A percentile compares a stretch with the other conserved stretches of the same genome.
phyloP scores from a whole-genome alignment of 2,888 invertebrate genomes.

The Nysson spinosus region DNA sequence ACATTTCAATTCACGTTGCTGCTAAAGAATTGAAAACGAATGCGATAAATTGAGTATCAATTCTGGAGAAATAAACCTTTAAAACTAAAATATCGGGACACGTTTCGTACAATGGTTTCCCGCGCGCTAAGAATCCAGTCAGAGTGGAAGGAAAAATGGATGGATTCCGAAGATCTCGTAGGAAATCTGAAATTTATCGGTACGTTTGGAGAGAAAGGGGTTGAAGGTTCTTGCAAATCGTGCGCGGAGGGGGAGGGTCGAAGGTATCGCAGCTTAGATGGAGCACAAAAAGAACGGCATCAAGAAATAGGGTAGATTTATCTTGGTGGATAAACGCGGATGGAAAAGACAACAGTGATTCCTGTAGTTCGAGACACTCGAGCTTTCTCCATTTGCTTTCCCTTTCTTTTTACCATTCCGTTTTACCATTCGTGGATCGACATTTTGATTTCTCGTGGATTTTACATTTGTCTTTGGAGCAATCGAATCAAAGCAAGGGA shows the following conservation, averaged over 20 bases:
- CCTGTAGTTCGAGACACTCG: slow-evolving; percentile 11
- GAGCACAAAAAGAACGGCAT: slow-evolving; percentile 23
- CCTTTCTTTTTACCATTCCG: not conserved
- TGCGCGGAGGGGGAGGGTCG: not conserved
- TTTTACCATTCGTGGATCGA: not conserved
- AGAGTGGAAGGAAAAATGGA: not conserved
- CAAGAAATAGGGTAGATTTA: slow-evolving; percentile 37
- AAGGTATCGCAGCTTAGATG: not conserved
- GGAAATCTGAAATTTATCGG: slow-evolving; percentile 7
- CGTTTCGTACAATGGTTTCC: no score
- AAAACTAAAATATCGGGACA: no score
- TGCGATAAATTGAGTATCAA: no score
- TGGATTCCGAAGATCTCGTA: not conserved
- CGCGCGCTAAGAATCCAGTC: not conserved
- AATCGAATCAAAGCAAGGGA: not conserved
- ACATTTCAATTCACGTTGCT: no score
- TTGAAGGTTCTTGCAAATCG: slow-evolving; percentile 22
- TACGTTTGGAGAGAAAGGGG: slow-evolving; percentile 9
- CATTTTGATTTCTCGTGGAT: not conserved
- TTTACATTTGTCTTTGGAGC: not conserved
- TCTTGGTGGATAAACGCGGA: slow-evolving; percentile 38
- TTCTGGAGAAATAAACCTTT: no score
- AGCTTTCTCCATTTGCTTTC: slow-evolving; percentile 7
- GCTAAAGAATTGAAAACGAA: no score
- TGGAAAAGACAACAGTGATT: slow-evolving; percentile 33